Evolutionary conservation across 2,797 vertebrate genomes (phyloP).

Genomic region (Echiichthys vipera): DNA sequence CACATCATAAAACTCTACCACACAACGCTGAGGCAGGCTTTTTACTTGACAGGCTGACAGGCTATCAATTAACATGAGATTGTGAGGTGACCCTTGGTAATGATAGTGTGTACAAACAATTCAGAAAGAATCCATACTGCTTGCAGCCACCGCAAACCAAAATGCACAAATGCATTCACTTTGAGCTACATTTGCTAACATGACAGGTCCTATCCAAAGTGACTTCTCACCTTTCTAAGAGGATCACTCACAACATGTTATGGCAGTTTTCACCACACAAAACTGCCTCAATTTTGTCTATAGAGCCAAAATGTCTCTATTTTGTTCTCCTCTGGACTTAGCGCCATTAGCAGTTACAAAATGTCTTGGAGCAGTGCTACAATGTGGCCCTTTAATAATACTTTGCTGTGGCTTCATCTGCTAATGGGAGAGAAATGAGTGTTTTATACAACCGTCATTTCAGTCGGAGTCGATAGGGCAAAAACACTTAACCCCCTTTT

Average conservation of each 20-base stretch:
- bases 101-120: conserved; percentile 73
- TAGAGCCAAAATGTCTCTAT: conserved; percentile 72
- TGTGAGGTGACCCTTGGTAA: conserved; percentile 72
- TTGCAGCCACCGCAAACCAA: conserved; percentile 42
- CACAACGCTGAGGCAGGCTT: conserved; percentile 46
- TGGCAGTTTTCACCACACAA: conserved; percentile 58
- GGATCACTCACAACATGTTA: conserved; percentile 62
- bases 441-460: conserved; percentile 91
- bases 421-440: conserved; percentile 94
- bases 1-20: conserved; percentile 31
- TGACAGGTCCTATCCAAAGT: conserved; percentile 61
- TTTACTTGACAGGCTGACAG: conserved; percentile 70
- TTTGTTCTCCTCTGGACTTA: conserved; percentile 55
- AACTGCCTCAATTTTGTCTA: conserved; percentile 71
- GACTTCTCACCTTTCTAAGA: conserved; percentile 70
- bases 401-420: conserved; percentile 88
- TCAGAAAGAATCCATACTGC: conserved; percentile 58
- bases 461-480: conserved; percentile 91
- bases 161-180: conserved; percentile 56
- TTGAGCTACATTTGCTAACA: conserved; percentile 50
- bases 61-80: conserved; percentile 69
- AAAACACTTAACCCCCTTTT: conserved; percentile 91
- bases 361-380: conserved; percentile 80
- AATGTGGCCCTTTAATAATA: conserved; percentile 86
- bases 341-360: conserved; percentile 82